Base-by-base conservation (phyloP, 1,140 invertebrate genomes). In the Aculops lycopersici region DNA sequence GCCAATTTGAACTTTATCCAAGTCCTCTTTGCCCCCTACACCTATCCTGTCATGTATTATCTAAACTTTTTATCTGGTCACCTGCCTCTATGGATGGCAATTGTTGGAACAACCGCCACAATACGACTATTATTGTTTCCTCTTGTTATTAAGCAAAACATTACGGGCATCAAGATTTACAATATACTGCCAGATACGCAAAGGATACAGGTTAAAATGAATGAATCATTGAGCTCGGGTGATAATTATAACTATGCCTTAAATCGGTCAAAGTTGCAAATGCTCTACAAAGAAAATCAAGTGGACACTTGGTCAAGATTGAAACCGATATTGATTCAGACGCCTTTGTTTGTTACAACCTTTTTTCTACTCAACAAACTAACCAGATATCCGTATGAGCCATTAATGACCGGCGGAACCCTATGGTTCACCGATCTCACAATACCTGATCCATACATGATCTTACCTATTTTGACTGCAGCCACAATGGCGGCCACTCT, bases 351-450 rank as follows among this genome's bases (percentile, higher is more conserved):
- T 54, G 57, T 92, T 31, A 83, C 81, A 4, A 74, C 84, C 52
- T 92, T 88, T 52, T 61, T 78, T 51, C 78, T 68, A 0, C 53
- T 94, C 12, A 62, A 74, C 51, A 45, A 51, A 51, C 88, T 94
- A 80, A 67, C 79, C 1, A 72, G 71, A 50, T 59, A 71, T 8
- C 84, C 81, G 2, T 69, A 94, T 12, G 74, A 78, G 41, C 81
- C 77, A 53, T 64, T 95, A 63, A 67, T 67, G 44, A 57, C 64
- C 17, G 88, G 86, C n/a, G 90, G 90, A 3, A 43, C 83, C 0
- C 70, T 63, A 39, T 98, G 88, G 88, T 86, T 95, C 53, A 62
- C 64, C 1, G 80, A 98, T 65, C 64, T 98, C 13, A 84, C 80
- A 3, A 47, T 79, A 5, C 58, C 71, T 19, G 90, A 97, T 64